phyloP scores from a whole-genome alignment of 2,888 invertebrate species.

The Lepidocyrtoides sp. region DNA sequence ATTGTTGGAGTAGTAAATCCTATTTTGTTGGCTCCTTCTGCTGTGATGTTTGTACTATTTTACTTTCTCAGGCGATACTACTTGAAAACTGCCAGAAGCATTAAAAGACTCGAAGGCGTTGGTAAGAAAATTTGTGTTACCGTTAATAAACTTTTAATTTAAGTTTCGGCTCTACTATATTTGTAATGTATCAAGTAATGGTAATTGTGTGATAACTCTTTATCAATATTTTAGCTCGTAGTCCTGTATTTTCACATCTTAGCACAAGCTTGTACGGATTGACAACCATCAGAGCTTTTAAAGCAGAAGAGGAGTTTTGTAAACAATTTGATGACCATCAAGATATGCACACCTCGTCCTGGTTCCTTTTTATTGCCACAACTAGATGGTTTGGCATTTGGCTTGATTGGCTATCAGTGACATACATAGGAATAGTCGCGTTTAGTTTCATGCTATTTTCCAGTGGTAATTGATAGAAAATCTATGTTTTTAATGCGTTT shows the following conservation, averaged over 20 bases:
- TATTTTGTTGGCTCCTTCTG: constrained; percentile 86
- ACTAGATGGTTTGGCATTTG: constrained; percentile 98
- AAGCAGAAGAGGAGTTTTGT: constrained; percentile 92
- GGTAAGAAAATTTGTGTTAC: too few relatives aligned
- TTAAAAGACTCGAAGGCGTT: constrained; percentile 89
- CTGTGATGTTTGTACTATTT: constrained; percentile 91
- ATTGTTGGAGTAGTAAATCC: constrained; percentile 87
- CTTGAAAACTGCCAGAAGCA: constrained; percentile 92
- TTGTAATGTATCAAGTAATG: too few relatives aligned
- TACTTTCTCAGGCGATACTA: constrained; percentile 92
- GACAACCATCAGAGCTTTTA: constrained; percentile 96
- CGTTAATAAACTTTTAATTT: too few relatives aligned
- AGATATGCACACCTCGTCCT: constrained; percentile 87
- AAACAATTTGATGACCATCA: constrained; percentile 92
- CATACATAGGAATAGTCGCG: constrained; percentile 95
- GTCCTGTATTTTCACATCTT: constrained; percentile 98
- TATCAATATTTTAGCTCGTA: too few relatives aligned
- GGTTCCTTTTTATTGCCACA: constrained; percentile 92
- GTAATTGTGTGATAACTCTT: too few relatives aligned
- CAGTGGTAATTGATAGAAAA: too few relatives aligned
- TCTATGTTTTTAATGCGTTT: too few relatives aligned
- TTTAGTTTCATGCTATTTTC: constrained; percentile 91
- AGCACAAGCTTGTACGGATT: constrained; percentile 96
- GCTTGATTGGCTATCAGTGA: constrained; percentile 95
- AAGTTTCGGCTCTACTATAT: too few relatives aligned